phyloP scores from a whole-genome alignment of 2,797 vertebrate genomes.

The Rhyacichthys aspro region DNA sequence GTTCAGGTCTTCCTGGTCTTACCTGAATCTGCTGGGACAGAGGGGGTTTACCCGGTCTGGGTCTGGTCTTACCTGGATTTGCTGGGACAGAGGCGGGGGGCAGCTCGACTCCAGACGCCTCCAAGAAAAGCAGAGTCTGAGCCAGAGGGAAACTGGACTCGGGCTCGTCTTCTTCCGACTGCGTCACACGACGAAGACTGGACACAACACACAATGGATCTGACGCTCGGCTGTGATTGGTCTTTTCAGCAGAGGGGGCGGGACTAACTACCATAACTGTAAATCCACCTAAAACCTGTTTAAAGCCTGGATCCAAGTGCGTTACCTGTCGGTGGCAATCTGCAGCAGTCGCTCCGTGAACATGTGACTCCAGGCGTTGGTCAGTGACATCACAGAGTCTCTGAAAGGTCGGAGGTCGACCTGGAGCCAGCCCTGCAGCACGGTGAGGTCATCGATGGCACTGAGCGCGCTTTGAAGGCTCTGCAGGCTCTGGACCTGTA shows the following conservation, averaged over 20 bases:
- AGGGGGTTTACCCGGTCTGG: no score
- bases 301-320: background rate
- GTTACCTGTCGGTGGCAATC: constrained; percentile 81
- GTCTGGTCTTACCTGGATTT: background rate
- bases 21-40: no score
- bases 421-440: constrained; percentile 83
- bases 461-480: constrained; percentile 76
- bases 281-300: no score
- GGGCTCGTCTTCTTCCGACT: constrained; percentile 1
- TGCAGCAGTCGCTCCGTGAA: constrained; percentile 87
- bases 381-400: constrained; percentile 76
- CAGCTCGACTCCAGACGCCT: constrained; percentile 29
- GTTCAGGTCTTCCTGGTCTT: no score
- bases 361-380: constrained; percentile 83
- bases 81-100: constrained; percentile 7
- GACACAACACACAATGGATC: constrained; percentile 9
- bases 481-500: constrained; percentile 62
- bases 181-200: constrained; percentile 74
- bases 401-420: constrained; percentile 83
- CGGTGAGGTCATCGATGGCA: constrained; percentile 67
- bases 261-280: no score
- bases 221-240: no score
- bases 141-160: constrained; percentile 17
- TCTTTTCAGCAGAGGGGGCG: no score
- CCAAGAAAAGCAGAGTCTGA: constrained; percentile 33